Evolutionary conservation across 2,888 invertebrate genomes (phyloP).

Genomic region (Spilosoma lubricipeda): DNA sequence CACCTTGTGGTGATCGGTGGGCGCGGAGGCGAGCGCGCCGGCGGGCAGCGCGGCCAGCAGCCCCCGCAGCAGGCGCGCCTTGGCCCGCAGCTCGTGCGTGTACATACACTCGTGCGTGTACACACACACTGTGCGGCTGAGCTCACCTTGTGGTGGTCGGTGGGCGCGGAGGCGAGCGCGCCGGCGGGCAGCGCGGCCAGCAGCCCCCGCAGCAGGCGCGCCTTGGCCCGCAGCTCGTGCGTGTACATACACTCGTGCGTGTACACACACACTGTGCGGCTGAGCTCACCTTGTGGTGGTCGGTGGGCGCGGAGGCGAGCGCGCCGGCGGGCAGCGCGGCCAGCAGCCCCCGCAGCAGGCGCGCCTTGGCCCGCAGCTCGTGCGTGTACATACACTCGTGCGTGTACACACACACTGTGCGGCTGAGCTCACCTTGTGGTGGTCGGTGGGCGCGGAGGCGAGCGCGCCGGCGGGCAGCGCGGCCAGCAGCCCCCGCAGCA

Average conservation of each 20-base stretch:
- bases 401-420: constrained; percentile 69
- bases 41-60: constrained; percentile 94
- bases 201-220: constrained; percentile 93
- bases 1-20: constrained; percentile 93
- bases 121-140: background rate
- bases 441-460: constrained; percentile 91
- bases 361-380: constrained; percentile 95
- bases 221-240: constrained; percentile 94
- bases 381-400: constrained; percentile 86
- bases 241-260: constrained; percentile 88
- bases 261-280: background rate
- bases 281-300: constrained; percentile 91
- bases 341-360: constrained; percentile 94
- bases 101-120: constrained; percentile 84
- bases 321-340: constrained; percentile 94
- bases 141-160: constrained; percentile 92
- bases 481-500: constrained; percentile 94
- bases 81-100: constrained; percentile 94
- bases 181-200: constrained; percentile 94
- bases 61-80: constrained; percentile 93
- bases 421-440: constrained; percentile 89
- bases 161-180: constrained; percentile 90
- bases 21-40: constrained; percentile 92
- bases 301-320: constrained; percentile 91
- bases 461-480: constrained; percentile 94